These are phyloP conservation scores for Drosophila orena DNA, from an alignment of 1,140 invertebrate genomes.

Conservation along the genomic window DNA sequence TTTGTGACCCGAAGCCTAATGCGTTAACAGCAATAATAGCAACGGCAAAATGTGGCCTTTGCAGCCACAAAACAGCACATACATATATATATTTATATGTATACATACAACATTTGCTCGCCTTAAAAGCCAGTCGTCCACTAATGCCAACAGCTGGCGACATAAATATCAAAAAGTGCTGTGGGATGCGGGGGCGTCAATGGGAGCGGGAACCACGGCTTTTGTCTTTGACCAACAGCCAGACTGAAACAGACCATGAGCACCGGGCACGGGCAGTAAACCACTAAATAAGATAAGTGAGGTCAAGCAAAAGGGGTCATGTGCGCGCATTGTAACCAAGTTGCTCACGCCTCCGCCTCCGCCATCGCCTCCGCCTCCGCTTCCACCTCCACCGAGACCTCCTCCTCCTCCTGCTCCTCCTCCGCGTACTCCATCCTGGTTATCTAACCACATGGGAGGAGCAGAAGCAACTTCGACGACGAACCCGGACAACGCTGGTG, in stretches of 20 bases:
- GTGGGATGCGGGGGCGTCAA: slow-evolving; percentile 10
- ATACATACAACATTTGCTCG: slow-evolving; percentile 50
- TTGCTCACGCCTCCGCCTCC: slow-evolving; percentile 20
- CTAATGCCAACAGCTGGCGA: slow-evolving; percentile 81
- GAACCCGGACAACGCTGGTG: slow-evolving; percentile 25
- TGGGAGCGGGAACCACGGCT: slow-evolving; percentile 5
- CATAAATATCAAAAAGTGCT: slow-evolving; percentile 68
- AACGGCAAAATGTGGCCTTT: slow-evolving; percentile 1
- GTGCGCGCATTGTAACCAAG: slow-evolving; percentile 75
- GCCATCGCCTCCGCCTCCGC: slow-evolving; percentile 8
- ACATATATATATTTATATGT: no score
- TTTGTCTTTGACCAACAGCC: slow-evolving; percentile 58
- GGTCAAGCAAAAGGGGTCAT: slow-evolving; percentile 83
- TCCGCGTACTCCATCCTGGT: slow-evolving; percentile 4
- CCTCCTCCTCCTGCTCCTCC: no score
- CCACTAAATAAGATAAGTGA: slow-evolving; percentile 83
- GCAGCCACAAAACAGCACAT: slow-evolving; percentile 22
- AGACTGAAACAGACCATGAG: slow-evolving; percentile 22
- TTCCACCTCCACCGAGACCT: no score
- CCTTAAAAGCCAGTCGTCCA: slow-evolving; percentile 78
- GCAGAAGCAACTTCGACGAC: neutral
- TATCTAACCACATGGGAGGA: slow-evolving; percentile 38
- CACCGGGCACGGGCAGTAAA: slow-evolving; percentile 52
- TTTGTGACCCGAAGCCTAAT: slow-evolving; percentile 79
- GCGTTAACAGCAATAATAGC: slow-evolving; percentile 59